Evolutionary conservation across 1,140 invertebrate genomes (phyloP), one percentile per base, ranked within the genome.

Genomic region (Ladona fulva): DNA sequence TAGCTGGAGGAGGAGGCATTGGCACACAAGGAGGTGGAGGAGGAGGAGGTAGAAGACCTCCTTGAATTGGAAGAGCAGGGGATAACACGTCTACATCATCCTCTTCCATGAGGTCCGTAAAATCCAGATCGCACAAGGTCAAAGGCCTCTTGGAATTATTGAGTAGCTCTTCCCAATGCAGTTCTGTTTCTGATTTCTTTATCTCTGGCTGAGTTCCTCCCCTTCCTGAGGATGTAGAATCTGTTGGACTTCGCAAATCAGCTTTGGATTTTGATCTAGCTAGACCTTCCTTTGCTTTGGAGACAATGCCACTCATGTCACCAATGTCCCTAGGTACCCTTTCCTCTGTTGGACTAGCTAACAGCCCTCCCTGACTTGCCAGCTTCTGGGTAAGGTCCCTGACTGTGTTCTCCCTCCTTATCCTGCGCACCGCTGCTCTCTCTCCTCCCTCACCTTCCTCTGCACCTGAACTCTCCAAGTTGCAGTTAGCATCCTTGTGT

Each of bases 71-170:
- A 5, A 66, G 52, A 75, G 75, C 74, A 44, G 80, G 78, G 22
- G 80, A 78, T 24, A 82, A 78, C 22, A 83, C 80, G 44, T 84
- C 82, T 14, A 79, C 79, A 77, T 82, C 80, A 75, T 87, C 94
- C 78, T 95, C 94, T 16, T 91, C 90, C 78, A 90, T 91, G 42
- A 99, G 87, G 86, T 98, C 97, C 0, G 95, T 97, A 83, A 99
- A 99, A 84, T 99, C 97, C 77, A 99, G 86, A 85, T 99, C 97
- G 84, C 97, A 98, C 14, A 99, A 90, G 81, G 92, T 91, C 74
- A 99, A 87, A 0, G 95, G 92, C 80, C 97, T 87, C 78, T 93
- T 91, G 77, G 97, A 85, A 79, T 91, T 92, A 42, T 92, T 91
- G 25, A 95, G 90, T 77, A 97, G 85, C 81, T 96, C 93, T 82